Percentiles rank a stretch among this genome's conserved stretches.
Conservation (phyloP, 2,888 invertebrate species). For the Eristalis pertinax region DNA sequence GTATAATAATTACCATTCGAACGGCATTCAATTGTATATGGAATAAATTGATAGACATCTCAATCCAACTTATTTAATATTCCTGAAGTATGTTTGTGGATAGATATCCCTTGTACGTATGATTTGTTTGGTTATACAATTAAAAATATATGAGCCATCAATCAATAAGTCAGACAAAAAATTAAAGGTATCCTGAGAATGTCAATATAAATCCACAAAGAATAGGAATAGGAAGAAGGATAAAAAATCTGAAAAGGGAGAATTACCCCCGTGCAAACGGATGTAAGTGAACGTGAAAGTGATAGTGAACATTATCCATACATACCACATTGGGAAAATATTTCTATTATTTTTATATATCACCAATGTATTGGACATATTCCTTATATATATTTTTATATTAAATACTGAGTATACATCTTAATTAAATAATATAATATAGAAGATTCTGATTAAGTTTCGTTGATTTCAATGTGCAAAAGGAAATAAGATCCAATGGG, state of each 20-base stretch:
- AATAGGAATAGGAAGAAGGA: constrained; percentile 15
- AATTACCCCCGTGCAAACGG: constrained; percentile 35
- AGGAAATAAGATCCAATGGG: too few species aligned
- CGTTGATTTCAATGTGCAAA: too few species aligned
- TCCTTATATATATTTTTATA: too few species aligned
- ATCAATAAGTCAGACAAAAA: background rate
- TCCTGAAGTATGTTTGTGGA: too few species aligned
- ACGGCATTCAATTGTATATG: too few species aligned
- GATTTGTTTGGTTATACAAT: constrained; percentile 48
- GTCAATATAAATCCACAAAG: constrained; percentile 48
- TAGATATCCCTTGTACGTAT: background rate
- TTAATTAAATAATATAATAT: too few species aligned
- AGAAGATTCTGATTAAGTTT: too few species aligned
- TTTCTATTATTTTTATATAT: background rate
- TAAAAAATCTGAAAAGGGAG: constrained; percentile 42
- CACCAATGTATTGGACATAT: too few species aligned
- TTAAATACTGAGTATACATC: too few species aligned
- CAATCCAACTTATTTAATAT: too few species aligned
- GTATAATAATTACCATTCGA: too few species aligned
- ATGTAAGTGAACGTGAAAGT: constrained; percentile 40
- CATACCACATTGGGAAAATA: background rate
- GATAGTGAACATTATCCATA: background rate
- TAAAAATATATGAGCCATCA: constrained; percentile 57
- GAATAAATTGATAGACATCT: too few species aligned
- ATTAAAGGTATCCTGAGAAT: constrained; percentile 37